Conservation (phyloP, 1,140 invertebrate genomes). For the Asobara japonica region DNA sequence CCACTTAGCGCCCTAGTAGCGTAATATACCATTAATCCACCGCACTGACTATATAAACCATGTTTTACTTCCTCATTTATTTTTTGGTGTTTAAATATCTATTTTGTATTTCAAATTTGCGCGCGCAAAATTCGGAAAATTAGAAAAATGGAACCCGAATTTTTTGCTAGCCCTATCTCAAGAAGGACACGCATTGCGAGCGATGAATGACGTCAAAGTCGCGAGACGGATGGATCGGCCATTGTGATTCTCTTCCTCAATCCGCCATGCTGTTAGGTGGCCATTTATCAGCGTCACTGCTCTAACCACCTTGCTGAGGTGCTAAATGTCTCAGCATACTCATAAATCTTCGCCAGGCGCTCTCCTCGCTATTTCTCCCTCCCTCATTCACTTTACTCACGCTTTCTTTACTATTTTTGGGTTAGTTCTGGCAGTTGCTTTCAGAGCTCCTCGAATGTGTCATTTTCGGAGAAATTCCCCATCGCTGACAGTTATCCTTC, state of each 20-base stretch:
- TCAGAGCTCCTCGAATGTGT: background rate
- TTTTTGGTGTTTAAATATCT: too few species aligned
- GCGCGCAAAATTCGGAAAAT: too few species aligned
- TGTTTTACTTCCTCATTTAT: too few species aligned
- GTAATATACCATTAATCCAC: too few species aligned
- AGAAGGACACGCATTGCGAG: background rate
- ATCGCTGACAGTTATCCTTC: too few species aligned
- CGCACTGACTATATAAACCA: too few species aligned
- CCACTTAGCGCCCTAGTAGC: too few species aligned
- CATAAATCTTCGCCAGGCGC: slow-evolving; percentile 56
- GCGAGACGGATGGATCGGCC: slow-evolving; percentile 39
- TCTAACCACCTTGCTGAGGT: slow-evolving; percentile 55
- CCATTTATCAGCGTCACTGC: slow-evolving; percentile 53
- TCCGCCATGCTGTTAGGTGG: slow-evolving; percentile 55
- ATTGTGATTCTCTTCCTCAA: slow-evolving; percentile 39
- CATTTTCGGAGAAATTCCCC: background rate
- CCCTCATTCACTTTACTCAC: slow-evolving; percentile 34
- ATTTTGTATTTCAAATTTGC: too few species aligned
- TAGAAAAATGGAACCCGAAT: too few species aligned
- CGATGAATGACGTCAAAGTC: slow-evolving; percentile 15
- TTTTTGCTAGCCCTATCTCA: background rate
- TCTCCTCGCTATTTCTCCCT: slow-evolving; percentile 38
- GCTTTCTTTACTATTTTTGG: background rate
- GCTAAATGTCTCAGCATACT: slow-evolving; percentile 56
- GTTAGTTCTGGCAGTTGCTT: background rate